Percentiles rank a stretch among this genome's conserved stretches.
Conservation (phyloP, 2,888 invertebrate genomes). For the Morpho deidamia region DNA sequence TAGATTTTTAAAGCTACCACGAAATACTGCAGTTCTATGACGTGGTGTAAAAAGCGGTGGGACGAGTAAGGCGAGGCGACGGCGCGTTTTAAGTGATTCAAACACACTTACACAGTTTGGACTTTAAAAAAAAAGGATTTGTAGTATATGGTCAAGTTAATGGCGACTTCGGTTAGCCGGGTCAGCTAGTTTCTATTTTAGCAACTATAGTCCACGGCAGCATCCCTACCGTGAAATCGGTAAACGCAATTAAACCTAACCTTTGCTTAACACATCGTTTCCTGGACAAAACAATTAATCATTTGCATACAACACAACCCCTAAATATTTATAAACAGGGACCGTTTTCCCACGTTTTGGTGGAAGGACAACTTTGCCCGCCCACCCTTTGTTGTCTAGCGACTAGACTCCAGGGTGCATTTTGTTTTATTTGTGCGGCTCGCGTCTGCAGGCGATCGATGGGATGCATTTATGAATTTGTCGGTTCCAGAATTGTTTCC, state of each 20-base stretch:
- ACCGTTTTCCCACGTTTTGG: conserved; percentile 26
- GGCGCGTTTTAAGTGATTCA: too few relatives aligned
- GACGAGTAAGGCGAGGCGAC: too few relatives aligned
- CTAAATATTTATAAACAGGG: conserved; percentile 25
- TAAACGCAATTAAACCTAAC: conserved; percentile 68
- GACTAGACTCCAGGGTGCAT: conserved; percentile 61
- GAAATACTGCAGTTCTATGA: too few relatives aligned
- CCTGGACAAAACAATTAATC: conserved; percentile 34
- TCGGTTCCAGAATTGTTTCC: conserved; percentile 19
- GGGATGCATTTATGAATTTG: conserved; percentile 37
- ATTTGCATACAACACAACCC: conserved; percentile 21
- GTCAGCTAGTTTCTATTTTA: neutral
- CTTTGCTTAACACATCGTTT: conserved; percentile 66
- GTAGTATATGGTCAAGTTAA: too few relatives aligned
- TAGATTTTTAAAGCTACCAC: too few relatives aligned
- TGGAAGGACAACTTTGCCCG: conserved; percentile 38
- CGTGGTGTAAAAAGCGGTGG: too few relatives aligned
- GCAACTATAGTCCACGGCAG: conserved; percentile 8
- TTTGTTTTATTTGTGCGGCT: conserved; percentile 67
- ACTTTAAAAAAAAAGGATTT: too few relatives aligned
- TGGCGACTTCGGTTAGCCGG: too few relatives aligned
- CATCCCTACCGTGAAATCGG: conserved; percentile 58
- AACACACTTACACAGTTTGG: too few relatives aligned
- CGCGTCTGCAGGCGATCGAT: conserved; percentile 37
- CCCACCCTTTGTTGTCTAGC: conserved; percentile 71